Base-by-base conservation (phyloP, 2,113 vertebrate species). In the Garra rufa region DNA sequence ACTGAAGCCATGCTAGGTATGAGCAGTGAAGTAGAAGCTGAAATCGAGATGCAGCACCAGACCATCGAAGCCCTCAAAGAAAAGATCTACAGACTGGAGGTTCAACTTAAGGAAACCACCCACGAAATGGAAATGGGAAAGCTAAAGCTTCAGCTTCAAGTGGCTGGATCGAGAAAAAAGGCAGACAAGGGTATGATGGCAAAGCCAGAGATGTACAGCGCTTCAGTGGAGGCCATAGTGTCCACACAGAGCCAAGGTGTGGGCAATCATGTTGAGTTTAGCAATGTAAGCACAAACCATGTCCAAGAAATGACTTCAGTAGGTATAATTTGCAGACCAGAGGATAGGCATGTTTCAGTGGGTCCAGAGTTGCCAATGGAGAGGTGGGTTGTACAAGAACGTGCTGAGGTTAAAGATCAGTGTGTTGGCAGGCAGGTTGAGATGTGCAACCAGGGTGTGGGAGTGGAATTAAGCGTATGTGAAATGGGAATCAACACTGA, bases 71-170 rank as follows among this genome's bases (percentile, higher is more conserved):
- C 95, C 6, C 94, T 99, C 50, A 99, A 98, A 83, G 97, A 97
- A 44, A 98, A 98, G 91, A 96, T 99, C 86, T 99, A 97, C 87
- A 94, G 96, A 55, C 88, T 99, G 57, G 97, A 99, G 85, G 97
- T 96, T 38, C 96, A 98, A 88, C 95, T 99, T 75, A 98, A 96
- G 76, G 98, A 99, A 90, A 95, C 96, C 0, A 97, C 97, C 3
- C 96, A 97, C 73, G 93, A 97, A 83, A 95, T 96, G 87, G 98
- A 99, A 89, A 99, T 99, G 98, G 96, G 96, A 8, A 99, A 96
- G 89, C 93, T 99, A 3, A 99, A 99, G 75, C 95, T 98, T 44
- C 97, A 99, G 89, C 94, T 99, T 6, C 96, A 97, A 85, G 97
- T 95, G 0, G 98, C 97, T 2, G 96, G 97, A 0, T 96, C 89